Evolutionary conservation across 2,797 vertebrate species (phyloP), one percentile per base, ranked within the genome.

Genomic region (Danio aesculapii): DNA sequence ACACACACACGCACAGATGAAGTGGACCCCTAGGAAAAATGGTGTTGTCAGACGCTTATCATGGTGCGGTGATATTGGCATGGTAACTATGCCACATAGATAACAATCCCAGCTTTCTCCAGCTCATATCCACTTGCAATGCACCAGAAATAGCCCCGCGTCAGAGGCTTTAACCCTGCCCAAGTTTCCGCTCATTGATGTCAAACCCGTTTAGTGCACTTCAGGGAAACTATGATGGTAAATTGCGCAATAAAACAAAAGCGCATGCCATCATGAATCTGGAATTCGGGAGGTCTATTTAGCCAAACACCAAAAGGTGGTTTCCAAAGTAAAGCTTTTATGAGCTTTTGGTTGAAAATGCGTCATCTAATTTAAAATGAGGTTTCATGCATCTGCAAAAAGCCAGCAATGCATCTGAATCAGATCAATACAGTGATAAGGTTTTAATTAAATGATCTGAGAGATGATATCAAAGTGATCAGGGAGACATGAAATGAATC

Each of bases 31-130:
- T 39, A 85, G 81, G 86, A 69, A 81, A 75, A 67, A 72, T 83
- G 87, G 90, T 90, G 89, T 90, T 89, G 89, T 86, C 89, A 91
- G 90, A 90, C 59, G 19, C 16, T 55, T 70, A 73, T 79, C 84
- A 79, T 76, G 81, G 84, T 68, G 68, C 76, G 71, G 80, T 75
- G 53, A 70, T 81, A 71, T 75, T 44, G 77, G 76, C 85, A 59
- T 84, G 83, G 75, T 57, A 88, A 82, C 76, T 84, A 79, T 86
- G 85, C 81, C 68, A 76, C 58, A 82, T 8, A 83, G 90, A 92
- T 91, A 88, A 89, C 84, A 71, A 79, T 73, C 82, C 84, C 80
- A 52, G 16, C 77, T 84, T 90, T 88, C 75, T 86, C 67, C 83
- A 75, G 69, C 64, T 21, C 75, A 70, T 86, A 84, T 83, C 81